Percentiles rank a stretch among this genome's conserved stretches.
Evolutionary conservation across 2,113 vertebrate species (phyloP).

Genomic region (Mus musculus): DNA sequence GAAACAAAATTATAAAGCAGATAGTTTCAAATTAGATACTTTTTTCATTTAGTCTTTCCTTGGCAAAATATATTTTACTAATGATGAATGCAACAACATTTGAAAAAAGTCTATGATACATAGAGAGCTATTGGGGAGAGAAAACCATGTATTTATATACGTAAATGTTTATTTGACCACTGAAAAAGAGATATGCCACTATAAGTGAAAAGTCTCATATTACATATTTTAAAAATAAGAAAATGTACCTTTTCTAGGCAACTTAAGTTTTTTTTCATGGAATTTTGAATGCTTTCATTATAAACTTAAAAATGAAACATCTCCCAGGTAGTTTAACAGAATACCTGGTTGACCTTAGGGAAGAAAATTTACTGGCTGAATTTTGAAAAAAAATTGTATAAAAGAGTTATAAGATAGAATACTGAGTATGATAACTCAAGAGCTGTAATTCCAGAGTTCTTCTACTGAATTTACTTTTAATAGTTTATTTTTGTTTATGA

Average conservation of each 20-base stretch:
- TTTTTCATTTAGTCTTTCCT: not conserved
- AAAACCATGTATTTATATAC: not conserved
- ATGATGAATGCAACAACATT: not conserved
- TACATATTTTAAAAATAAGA: constrained; percentile 1
- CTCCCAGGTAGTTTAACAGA: constrained; percentile 44
- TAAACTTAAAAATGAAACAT: constrained; percentile 23
- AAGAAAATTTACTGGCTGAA: constrained; percentile 40
- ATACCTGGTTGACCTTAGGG: constrained; percentile 24
- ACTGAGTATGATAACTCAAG: not conserved
- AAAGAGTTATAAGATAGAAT: not conserved
- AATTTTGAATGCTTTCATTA: constrained; percentile 44
- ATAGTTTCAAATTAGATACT: constrained; percentile 32
- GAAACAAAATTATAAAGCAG: not conserved
- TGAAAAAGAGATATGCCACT: not conserved
- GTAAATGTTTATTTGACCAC: constrained; percentile 11
- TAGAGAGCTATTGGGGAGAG: not conserved
- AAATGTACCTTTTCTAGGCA: constrained; percentile 28
- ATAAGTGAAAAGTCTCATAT: constrained; percentile 1
- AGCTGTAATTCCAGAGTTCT: not conserved
- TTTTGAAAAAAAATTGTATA: constrained; percentile 20
- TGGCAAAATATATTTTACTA: constrained; percentile 22
- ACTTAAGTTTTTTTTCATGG: not conserved
- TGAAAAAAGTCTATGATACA: not conserved
- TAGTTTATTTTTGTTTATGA: constrained; percentile 31
- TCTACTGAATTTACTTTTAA: not conserved